Conservation (phyloP, 2,797 vertebrate genomes). For the Aythya fuligula region DNA sequence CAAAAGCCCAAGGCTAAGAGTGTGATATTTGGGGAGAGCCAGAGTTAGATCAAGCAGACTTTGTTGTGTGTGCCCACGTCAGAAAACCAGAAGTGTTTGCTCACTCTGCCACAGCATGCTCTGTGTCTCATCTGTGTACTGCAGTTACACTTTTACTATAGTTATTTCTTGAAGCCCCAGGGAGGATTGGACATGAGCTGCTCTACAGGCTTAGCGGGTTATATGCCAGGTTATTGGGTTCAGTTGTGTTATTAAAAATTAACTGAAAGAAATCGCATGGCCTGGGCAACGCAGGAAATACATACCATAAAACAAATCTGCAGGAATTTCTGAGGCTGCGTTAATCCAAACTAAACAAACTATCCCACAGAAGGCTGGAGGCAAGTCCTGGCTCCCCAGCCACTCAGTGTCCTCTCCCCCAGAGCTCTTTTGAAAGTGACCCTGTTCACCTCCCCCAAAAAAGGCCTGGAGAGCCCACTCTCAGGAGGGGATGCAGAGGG, state of each 20-base stretch:
- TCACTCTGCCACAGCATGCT: background rate
- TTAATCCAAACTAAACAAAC: constrained; percentile 48
- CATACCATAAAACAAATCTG: constrained; percentile 16
- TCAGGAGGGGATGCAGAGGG: background rate
- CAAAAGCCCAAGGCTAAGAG: background rate
- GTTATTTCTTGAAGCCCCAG: background rate
- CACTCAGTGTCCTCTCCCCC: background rate
- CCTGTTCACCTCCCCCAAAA: background rate
- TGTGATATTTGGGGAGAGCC: background rate
- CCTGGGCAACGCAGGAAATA: constrained; percentile 21
- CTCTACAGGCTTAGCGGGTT: background rate
- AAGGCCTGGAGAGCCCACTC: background rate
- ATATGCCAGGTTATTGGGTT: background rate
- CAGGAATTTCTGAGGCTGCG: constrained; percentile 24
- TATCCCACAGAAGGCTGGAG: constrained; percentile 5
- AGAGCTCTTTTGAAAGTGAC: background rate
- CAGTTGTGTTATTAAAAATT: background rate
- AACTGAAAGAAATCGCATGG: background rate
- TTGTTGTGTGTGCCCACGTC: background rate
- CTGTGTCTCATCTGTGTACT: background rate
- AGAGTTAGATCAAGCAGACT: background rate
- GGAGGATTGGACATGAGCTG: background rate
- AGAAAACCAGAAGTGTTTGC: background rate
- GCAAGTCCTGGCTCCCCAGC: background rate
- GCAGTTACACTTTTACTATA: background rate